Evolutionary conservation across 2,888 invertebrate species (phyloP).

Genomic region (Yponomeuta malinellus): DNA sequence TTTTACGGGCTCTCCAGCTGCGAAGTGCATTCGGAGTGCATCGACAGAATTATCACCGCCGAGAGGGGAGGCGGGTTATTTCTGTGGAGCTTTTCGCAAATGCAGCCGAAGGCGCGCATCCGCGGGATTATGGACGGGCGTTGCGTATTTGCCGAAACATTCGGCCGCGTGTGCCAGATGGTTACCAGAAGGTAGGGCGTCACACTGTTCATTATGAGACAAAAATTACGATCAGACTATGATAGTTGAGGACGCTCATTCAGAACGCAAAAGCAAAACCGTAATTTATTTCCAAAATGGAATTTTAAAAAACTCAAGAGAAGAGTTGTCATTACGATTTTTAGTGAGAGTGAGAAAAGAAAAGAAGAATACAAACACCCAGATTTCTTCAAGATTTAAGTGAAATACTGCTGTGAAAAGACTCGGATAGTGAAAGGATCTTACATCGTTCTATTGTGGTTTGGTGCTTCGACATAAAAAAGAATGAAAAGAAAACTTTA

Average conservation of each 20-base stretch:
- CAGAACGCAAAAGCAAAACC: too few relatives aligned
- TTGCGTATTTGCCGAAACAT: constrained; percentile 37
- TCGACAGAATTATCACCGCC: constrained; percentile 61
- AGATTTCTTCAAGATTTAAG: not conserved
- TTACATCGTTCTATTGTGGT: not conserved
- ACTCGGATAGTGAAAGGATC: not conserved
- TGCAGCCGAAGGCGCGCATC: constrained; percentile 47
- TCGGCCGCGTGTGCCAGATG: constrained; percentile 31
- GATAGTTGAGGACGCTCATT: too few relatives aligned
- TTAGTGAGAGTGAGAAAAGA: too few relatives aligned
- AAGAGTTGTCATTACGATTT: too few relatives aligned
- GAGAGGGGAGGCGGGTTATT: constrained; percentile 59
- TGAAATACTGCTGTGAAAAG: not conserved
- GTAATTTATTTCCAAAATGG: too few relatives aligned
- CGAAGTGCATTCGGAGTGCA: constrained; percentile 61
- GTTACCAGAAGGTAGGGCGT: constrained; percentile 18
- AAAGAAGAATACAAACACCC: too few relatives aligned
- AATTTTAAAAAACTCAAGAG: too few relatives aligned
- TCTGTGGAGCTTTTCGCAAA: constrained; percentile 60
- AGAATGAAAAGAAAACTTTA: not conserved
- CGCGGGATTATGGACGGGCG: constrained; percentile 42
- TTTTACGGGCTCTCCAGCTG: constrained; percentile 45
- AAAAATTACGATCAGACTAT: too few relatives aligned
- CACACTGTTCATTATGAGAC: not conserved
- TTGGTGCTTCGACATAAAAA: not conserved